Evolutionary conservation across 2,797 vertebrate genomes (phyloP).

Genomic region (Malacoraja senta): DNA sequence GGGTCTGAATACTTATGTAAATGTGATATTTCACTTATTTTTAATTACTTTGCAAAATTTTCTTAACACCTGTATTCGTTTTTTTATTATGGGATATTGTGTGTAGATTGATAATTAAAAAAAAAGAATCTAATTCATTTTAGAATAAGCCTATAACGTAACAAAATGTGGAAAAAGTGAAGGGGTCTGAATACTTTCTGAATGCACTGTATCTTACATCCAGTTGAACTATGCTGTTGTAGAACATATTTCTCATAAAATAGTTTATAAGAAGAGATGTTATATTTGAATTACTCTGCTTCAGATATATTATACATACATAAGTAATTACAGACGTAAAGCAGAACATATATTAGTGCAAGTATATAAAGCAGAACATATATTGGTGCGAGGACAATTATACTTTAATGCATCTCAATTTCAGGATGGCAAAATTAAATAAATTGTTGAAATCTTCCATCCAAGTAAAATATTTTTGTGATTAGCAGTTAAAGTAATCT

Average conservation of each 20-base stretch:
- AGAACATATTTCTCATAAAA: background rate
- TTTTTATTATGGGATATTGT: no score
- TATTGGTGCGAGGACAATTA: background rate
- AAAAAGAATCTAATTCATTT: no score
- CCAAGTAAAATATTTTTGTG: background rate
- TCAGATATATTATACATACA: background rate
- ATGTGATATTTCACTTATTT: no score
- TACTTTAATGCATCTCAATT: background rate
- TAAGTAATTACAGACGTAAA: background rate
- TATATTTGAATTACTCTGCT: background rate
- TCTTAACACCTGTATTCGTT: no score
- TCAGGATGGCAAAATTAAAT: background rate
- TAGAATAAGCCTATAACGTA: no score
- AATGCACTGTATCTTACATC: background rate
- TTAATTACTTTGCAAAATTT: no score
- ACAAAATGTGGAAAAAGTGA: no score
- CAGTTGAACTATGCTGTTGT: background rate
- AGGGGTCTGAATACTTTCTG: no score
- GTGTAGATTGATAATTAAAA: no score
- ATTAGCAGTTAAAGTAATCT: background rate
- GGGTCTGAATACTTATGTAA: no score
- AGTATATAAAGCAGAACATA: background rate
- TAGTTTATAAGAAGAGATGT: background rate
- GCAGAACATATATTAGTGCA: no score
- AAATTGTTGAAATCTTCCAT: background rate